Evolutionary conservation across 2,797 vertebrate genomes (phyloP), one percentile per base, ranked within the genome.

Genomic region (Garrulus glandarius): DNA sequence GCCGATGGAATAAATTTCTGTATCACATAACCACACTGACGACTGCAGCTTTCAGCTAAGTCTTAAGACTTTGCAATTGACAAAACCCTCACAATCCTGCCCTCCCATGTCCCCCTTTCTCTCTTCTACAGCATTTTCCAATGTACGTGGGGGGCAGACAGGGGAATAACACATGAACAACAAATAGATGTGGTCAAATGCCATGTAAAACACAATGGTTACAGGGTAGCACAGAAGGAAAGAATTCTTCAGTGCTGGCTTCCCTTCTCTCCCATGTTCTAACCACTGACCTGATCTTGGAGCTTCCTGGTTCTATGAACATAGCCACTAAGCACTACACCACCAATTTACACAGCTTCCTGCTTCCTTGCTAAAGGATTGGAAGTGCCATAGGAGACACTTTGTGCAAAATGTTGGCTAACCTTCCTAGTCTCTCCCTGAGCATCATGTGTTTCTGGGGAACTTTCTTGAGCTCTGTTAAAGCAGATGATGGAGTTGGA

Each of bases 1-100:
- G 65, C 89, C 17, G 7, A 72, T 53, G 87, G 93, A 88, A 92
- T 84, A 82, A 44, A 94, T 94, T 96, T 94, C 85, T 93, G 89
- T 44, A 95, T 89, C 91, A 89, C 78, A 90, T 49, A 84, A 86
- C 85, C 52, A 72, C 60, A 57, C 68, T 59, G 71, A 91, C 0
- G 41, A 72, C 59, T 79, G 86, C 85, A 84, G 89, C 94, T 94
- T 91, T 92, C 79, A 89, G 67, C 67, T 67, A 76, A 96, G 68
- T 88, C 84, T 93, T 70, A 77, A 91, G 87, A 95, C 83, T 43
- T 30, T 84, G 70, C 84, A 69, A 63, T 43, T 63, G 92, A 57
- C 81, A 91, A 80, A 84, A 86, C 17, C 20, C 67, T 71, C 39
- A 86, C 22, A 93, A 24, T 44, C 32, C 3, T 61, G 22, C 53